These are phyloP conservation scores for Drosophila pallidifrons DNA, from an alignment of 1,140 invertebrate species.

Conservation along the genomic window DNA sequence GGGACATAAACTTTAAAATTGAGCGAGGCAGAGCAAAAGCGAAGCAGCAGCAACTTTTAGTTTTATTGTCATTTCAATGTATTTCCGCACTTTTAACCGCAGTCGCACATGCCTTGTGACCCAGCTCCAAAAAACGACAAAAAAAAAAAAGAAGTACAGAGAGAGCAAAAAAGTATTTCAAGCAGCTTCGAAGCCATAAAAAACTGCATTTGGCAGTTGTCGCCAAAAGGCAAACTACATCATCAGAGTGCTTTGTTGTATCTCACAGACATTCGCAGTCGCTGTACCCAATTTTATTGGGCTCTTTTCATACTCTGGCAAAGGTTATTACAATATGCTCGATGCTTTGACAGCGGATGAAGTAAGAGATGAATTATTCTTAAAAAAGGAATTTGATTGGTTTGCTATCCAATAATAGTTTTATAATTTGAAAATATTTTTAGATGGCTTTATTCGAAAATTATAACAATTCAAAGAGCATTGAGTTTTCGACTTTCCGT, in stretches of 20 bases:
- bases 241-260: slow-evolving; percentile 28
- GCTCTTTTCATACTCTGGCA: slow-evolving; percentile 4
- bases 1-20: slow-evolving; percentile 76
- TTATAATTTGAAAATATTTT: neutral
- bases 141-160: slow-evolving; percentile 14
- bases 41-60: slow-evolving; percentile 70
- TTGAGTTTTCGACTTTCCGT: slow-evolving; percentile 8
- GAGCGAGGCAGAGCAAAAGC: slow-evolving; percentile 33
- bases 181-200: slow-evolving; percentile 80
- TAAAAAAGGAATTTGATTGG: too few relatives aligned
- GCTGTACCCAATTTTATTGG: slow-evolving; percentile 13
- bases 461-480: neutral
- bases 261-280: slow-evolving; percentile 5
- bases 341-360: neutral
- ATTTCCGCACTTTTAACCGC: slow-evolving; percentile 83
- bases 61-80: slow-evolving; percentile 84
- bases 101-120: slow-evolving; percentile 66
- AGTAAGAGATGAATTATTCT: neutral
- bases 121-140: slow-evolving; percentile 57
- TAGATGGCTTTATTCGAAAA: neutral
- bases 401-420: too few relatives aligned
- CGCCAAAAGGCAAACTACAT: slow-evolving; percentile 61
- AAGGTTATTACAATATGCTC: neutral
- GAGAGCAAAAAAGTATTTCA: slow-evolving; percentile 74
- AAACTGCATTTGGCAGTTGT: slow-evolving; percentile 80